Base-by-base conservation (phyloP, 1,140 invertebrate species). In the Drosophila teissieri region DNA sequence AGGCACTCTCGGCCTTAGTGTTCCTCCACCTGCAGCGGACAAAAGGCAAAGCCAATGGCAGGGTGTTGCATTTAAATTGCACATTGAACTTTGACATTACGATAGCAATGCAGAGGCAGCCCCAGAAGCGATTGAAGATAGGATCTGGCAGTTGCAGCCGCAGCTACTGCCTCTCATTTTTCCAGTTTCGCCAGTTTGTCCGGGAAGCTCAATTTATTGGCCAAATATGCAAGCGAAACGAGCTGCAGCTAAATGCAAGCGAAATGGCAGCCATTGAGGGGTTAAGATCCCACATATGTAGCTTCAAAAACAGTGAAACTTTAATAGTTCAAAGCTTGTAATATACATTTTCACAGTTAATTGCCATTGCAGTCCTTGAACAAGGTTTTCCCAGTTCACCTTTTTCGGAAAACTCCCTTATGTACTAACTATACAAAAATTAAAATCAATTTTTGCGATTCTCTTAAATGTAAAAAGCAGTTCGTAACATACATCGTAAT, bases 31-130 rank as follows among this genome's bases (percentile, higher is more conserved):
- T 70, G 73, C 52, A 55, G 24, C 39, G 39, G 19, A 39, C 54
- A 27, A 27, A 17, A 45, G 24, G 45, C 36, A 34, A 27, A 53
- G 34, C 58, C 75, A 88, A 83, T 88, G 70, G 76, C 76, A 64
- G 61, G 58, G 73, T 80, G 77, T 80, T 89, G 80, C 84, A 88
- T 88, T 88, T 88, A 89, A 88, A 88, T 88, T 88, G 84, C 84
- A 88, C 80, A 83, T 88, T 89, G 84, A 89, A 84, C 84, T 89
- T 78, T 89, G 84, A 84, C 84, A 89, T 89, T 89, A 76, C 56
- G 67, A 74, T 46, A 45, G 39, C 42, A 58, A 34, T 70, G 70
- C 75, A 60, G 61, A 56, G 48, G 36, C 62, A 8, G 42, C 4
- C 2, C 2, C 17, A 10, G 12, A 11, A 22, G 19, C 10, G 48